A percentile compares a stretch with the other conserved stretches of the same genome.
Conservation (phyloP, 2,797 vertebrate genomes). For the Lemur catta region DNA sequence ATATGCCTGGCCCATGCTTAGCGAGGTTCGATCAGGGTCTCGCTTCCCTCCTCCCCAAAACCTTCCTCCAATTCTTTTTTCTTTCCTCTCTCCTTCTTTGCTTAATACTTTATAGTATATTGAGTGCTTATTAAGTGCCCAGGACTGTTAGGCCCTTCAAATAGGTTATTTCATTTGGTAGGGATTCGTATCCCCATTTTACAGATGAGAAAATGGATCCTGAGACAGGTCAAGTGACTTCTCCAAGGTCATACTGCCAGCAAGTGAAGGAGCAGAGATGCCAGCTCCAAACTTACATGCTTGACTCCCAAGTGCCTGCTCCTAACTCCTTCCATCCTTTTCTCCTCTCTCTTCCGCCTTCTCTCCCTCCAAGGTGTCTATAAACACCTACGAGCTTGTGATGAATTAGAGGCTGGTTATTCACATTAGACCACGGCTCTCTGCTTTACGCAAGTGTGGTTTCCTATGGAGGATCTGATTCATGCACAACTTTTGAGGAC, state of each 20-base stretch:
- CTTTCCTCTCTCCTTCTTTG: neutral
- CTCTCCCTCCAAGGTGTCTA: neutral
- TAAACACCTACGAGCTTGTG: neutral
- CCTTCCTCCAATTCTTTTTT: neutral
- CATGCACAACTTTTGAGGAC: conserved; percentile 64
- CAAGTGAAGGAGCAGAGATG: neutral
- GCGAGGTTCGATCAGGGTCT: neutral
- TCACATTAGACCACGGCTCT: neutral
- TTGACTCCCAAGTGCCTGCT: neutral
- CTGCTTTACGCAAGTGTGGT: neutral
- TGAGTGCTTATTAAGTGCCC: neutral
- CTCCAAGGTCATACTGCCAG: neutral
- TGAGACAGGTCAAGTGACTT: neutral
- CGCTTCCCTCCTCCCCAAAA: neutral
- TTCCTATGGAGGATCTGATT: conserved; percentile 66
- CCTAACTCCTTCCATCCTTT: neutral
- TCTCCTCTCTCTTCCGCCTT: neutral
- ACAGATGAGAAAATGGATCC: neutral
- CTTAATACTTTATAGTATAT: neutral
- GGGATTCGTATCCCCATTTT: neutral
- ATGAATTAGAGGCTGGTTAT: neutral
- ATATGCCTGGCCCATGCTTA: neutral
- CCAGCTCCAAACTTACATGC: neutral
- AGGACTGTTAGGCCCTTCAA: neutral
- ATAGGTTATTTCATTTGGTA: neutral